Conservation (phyloP, 2,113 vertebrate genomes). For the Nothoprocta pentlandii region DNA sequence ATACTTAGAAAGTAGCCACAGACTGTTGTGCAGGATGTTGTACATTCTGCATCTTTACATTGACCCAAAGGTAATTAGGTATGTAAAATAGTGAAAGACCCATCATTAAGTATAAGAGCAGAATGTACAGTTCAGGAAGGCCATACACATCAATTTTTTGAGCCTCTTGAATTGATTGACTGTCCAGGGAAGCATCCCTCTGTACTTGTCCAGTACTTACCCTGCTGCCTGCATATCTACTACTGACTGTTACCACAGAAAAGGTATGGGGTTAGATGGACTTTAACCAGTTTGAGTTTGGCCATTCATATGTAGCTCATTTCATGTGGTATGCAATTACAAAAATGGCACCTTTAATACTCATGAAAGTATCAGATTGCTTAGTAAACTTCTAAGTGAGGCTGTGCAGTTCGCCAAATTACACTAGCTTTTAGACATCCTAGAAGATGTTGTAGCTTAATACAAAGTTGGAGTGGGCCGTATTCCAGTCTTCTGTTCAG, state of each 20-base stretch:
- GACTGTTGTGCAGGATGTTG: background rate
- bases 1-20: background rate
- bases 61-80: background rate
- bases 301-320: background rate
- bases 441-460: background rate
- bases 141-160: background rate
- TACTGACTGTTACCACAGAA: background rate
- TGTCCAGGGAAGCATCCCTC: background rate
- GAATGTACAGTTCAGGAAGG: background rate
- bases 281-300: background rate
- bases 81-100: background rate
- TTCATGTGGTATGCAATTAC: background rate
- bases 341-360: background rate
- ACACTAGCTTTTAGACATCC: background rate
- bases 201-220: background rate
- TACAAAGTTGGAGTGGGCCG: background rate
- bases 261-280: background rate
- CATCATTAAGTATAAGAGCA: background rate
- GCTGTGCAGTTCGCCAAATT: background rate
- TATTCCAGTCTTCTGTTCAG: background rate
- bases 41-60: fast-evolving
- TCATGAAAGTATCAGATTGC: background rate
- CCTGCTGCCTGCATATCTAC: background rate
- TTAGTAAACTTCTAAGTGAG: background rate
- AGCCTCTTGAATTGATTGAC: background rate